Evolutionary conservation across 2,113 vertebrate species (phyloP).

Genomic region (Cyprinus carpio): DNA sequence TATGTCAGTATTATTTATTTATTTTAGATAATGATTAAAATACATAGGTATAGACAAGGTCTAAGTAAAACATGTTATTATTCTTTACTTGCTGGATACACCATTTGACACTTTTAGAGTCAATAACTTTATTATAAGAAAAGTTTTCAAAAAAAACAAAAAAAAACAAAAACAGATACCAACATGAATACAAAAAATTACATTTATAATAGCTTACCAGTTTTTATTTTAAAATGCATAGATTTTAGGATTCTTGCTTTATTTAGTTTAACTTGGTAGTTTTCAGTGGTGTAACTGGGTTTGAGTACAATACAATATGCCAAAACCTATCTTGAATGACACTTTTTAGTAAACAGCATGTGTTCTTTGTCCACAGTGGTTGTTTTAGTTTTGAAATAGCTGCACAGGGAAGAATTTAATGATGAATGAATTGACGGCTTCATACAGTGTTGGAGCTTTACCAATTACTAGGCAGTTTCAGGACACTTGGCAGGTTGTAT

Average conservation of each 20-base stretch:
- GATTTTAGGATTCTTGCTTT: no score
- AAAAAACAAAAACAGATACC: not conserved
- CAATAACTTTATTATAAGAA: not conserved
- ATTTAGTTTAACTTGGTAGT: no score
- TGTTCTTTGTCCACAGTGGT: not conserved
- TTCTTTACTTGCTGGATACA: not conserved
- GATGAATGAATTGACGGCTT: not conserved
- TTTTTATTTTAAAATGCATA: not conserved
- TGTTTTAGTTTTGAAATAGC: not conserved
- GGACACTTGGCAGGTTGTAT: slow-evolving; percentile 49
- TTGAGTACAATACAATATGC: not conserved
- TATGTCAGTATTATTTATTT: no score
- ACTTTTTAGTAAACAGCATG: not conserved
- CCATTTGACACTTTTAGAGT: not conserved
- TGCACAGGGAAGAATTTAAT: not conserved
- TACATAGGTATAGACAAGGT: not conserved
- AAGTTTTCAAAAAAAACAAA: not conserved
- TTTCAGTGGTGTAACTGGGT: not conserved
- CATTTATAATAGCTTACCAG: not conserved
- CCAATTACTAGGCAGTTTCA: slow-evolving; percentile 42
- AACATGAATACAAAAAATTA: not conserved
- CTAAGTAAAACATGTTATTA: not conserved
- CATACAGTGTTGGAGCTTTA: slow-evolving; percentile 12
- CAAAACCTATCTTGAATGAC: not conserved
- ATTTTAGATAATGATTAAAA: no score